phyloP scores from a whole-genome alignment of 2,797 vertebrate genomes.

The Chelon auratus region DNA sequence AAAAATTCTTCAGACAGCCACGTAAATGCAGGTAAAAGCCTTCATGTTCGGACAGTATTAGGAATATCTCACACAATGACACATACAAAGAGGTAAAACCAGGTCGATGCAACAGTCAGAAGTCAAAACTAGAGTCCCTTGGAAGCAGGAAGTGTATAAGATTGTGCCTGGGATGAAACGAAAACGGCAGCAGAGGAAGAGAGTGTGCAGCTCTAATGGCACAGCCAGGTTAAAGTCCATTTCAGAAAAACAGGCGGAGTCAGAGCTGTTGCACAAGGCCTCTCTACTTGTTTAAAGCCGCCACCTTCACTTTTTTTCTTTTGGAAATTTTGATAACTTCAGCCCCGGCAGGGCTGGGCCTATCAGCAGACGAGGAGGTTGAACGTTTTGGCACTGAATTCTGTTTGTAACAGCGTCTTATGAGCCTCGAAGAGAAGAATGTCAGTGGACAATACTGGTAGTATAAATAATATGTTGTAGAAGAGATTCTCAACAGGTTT shows the following conservation, averaged over 20 bases:
- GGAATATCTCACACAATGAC: conserved; percentile 8
- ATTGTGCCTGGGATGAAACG: not conserved
- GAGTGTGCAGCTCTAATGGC: not conserved
- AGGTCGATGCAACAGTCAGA: conserved; percentile 7
- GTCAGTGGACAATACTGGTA: conserved; percentile 12
- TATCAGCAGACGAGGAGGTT: conserved; percentile 1
- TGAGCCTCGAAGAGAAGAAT: conserved; percentile 18
- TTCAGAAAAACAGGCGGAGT: conserved; percentile 8
- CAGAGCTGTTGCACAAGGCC: conserved; percentile 6
- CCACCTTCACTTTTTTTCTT: conserved; percentile 20
- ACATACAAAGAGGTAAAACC: conserved; percentile 12
- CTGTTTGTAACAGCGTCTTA: conserved; percentile 43
- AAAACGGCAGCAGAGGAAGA: conserved; percentile 1
- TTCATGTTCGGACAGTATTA: conserved; percentile 1
- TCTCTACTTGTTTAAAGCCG: conserved; percentile 15
- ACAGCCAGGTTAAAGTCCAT: conserved; percentile 4
- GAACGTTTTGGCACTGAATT: conserved; percentile 57
- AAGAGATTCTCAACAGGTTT: conserved; percentile 7
- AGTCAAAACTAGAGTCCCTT: no score
- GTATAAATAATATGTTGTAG: conserved; percentile 41
- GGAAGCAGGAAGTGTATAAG: no score
- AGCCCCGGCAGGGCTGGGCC: not conserved
- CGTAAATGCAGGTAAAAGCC: conserved; percentile 1
- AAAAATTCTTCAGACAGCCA: not conserved
- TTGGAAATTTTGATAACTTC: conserved; percentile 53